phyloP scores from a whole-genome alignment of 1,140 invertebrate species.

The Drosophila parvula region DNA sequence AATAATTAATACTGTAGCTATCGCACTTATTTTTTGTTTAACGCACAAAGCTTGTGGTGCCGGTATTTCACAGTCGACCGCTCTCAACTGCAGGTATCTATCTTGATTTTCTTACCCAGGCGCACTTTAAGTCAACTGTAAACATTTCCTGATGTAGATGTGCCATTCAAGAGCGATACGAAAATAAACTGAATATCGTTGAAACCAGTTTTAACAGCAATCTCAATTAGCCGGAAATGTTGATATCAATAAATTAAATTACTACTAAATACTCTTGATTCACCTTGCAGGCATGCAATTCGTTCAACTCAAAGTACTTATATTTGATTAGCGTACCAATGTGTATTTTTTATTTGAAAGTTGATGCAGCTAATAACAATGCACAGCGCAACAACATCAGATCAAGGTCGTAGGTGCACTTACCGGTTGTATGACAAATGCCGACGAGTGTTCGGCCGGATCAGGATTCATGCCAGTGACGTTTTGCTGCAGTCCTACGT shows the following conservation, averaged over 20 bases:
- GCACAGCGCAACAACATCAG: not conserved
- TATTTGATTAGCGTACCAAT: constrained; percentile 84
- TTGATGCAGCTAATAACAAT: not conserved
- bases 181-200: constrained; percentile 14
- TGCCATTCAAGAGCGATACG: too few relatives aligned
- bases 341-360: not conserved
- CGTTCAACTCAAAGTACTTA: not conserved
- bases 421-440: constrained; percentile 89
- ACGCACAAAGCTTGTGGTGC: constrained; percentile 31
- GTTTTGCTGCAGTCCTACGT: constrained; percentile 87
- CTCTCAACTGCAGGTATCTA: not conserved
- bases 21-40: constrained; percentile 18
- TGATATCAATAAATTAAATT: constrained; percentile 45
- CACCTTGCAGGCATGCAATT: not conserved
- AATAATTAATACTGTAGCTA: not conserved
- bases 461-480: constrained; percentile 90
- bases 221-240: constrained; percentile 68
- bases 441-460: constrained; percentile 88
- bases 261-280: not conserved
- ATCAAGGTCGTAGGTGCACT: constrained; percentile 55
- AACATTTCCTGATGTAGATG: not conserved
- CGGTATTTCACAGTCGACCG: not conserved
- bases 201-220: constrained; percentile 47
- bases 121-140: not conserved
- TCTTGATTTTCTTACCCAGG: not conserved